Percentiles rank a stretch among this genome's conserved stretches.
phyloP scores from a whole-genome alignment of 92 coral and sea anemone genomes.

The Parazoanthus atlanticus region DNA sequence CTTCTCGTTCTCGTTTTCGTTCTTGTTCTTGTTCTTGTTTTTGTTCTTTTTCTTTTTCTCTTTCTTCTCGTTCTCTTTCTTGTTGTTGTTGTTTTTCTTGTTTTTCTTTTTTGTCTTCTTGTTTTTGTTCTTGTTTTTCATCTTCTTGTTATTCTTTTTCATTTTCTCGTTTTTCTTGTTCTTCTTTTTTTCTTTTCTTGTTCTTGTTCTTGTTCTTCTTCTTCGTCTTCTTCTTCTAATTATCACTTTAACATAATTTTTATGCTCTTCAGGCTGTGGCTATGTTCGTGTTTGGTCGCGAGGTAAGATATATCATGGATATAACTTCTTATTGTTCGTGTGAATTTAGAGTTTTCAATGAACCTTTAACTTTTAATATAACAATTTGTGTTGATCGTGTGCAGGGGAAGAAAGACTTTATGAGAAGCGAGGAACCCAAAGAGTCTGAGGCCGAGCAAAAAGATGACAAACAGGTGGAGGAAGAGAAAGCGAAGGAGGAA shows the following conservation, averaged over 20 bases:
- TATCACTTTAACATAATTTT: background rate
- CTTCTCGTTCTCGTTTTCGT: too few species aligned
- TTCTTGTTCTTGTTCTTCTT: background rate
- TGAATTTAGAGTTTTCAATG: too few species aligned
- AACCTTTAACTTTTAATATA: background rate
- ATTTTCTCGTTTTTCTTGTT: too few species aligned
- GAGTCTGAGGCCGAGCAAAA: slow-evolving; percentile 16
- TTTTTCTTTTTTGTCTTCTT: too few species aligned
- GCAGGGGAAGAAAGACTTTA: slow-evolving; percentile 80
- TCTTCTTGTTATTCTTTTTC: too few species aligned
- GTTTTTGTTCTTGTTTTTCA: too few species aligned
- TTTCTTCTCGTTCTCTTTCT: too few species aligned
- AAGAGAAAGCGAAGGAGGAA: slow-evolving; percentile 12
- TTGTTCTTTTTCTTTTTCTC: too few species aligned
- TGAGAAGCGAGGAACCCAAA: slow-evolving; percentile 51
- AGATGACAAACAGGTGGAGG: background rate
- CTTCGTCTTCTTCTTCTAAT: background rate
- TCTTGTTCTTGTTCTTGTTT: too few species aligned
- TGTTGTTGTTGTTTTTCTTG: too few species aligned
- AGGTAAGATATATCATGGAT: slow-evolving; percentile 49
- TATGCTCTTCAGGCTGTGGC: slow-evolving; percentile 62
- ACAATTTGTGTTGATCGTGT: background rate
- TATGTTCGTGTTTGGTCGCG: slow-evolving; percentile 84
- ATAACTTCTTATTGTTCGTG: background rate
- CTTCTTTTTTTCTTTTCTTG: background rate